A percentile compares a stretch with the other conserved stretches of the same genome.
Conservation (phyloP, 2,113 vertebrate genomes). For the Amphiprion percula region DNA sequence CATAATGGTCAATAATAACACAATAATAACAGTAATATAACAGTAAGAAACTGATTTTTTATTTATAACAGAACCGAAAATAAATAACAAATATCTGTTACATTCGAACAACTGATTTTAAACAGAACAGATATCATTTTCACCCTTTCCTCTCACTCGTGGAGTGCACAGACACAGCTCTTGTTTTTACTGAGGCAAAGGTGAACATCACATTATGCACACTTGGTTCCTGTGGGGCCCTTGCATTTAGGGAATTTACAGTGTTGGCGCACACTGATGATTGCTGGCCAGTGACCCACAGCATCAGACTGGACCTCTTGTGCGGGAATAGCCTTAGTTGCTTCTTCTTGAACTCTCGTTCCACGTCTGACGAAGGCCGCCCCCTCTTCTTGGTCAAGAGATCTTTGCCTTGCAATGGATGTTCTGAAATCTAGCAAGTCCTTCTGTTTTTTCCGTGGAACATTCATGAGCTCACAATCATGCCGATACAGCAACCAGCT, state of each 20-base stretch:
- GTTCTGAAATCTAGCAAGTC: slow-evolving; percentile 22
- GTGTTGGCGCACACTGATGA: slow-evolving; percentile 18
- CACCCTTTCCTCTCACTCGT: background rate
- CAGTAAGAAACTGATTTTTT: too few species aligned
- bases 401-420: slow-evolving; percentile 34
- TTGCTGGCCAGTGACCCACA: slow-evolving; percentile 46
- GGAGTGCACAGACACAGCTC: slow-evolving; percentile 27
- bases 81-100: too few species aligned
- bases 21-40: too few species aligned
- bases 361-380: background rate
- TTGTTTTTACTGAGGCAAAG: slow-evolving; percentile 27
- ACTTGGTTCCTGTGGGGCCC: slow-evolving; percentile 3
- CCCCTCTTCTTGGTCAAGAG: slow-evolving; percentile 17
- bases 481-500: slow-evolving; percentile 43
- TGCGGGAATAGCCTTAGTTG: slow-evolving; percentile 31
- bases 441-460: slow-evolving; percentile 17
- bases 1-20: background rate
- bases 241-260: slow-evolving; percentile 36
- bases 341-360: slow-evolving; percentile 24
- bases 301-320: slow-evolving; percentile 34
- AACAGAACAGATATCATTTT: too few species aligned
- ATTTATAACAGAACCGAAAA: too few species aligned
- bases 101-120: too few species aligned
- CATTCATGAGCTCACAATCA: slow-evolving; percentile 8
- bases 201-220: slow-evolving; percentile 27